phyloP scores from a whole-genome alignment of 2,797 vertebrate species.

The Myripristis jacobus region DNA sequence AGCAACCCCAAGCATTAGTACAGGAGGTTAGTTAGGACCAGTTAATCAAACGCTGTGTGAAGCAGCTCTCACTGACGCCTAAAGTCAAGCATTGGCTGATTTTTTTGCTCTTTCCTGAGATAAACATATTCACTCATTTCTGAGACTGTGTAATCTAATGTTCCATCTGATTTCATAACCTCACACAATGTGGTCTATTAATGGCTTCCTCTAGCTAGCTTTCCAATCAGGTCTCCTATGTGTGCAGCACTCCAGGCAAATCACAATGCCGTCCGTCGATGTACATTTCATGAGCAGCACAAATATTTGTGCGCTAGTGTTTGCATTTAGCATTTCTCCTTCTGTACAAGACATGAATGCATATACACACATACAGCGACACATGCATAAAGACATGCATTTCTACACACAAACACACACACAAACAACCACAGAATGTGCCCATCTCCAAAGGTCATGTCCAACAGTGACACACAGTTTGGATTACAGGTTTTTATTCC shows the following conservation, averaged over 20 bases:
- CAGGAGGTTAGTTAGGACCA: not conserved
- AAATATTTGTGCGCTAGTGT: too few relatives aligned
- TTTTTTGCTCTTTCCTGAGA: not conserved
- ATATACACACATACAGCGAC: not conserved
- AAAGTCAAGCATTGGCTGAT: not conserved
- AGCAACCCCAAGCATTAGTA: conserved; percentile 15
- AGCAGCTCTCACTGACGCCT: not conserved
- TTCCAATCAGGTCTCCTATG: conserved; percentile 12
- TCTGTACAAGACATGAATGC: not conserved
- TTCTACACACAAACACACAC: not conserved
- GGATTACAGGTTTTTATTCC: conserved; percentile 27
- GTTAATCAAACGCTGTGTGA: conserved; percentile 6
- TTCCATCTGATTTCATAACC: conserved; percentile 18
- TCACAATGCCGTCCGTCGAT: conserved; percentile 19
- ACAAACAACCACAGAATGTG: not conserved
- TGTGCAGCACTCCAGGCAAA: not conserved
- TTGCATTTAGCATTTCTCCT: not conserved
- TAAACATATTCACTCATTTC: conserved; percentile 10
- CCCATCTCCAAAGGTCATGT: conserved; percentile 11
- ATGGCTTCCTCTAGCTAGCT: not conserved
- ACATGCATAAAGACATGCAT: not conserved
- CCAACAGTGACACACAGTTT: conserved; percentile 1
- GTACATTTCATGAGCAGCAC: conserved; percentile 15
- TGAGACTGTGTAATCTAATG: too few relatives aligned
- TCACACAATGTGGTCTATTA: conserved; percentile 3